Evolutionary conservation across 2,888 invertebrate genomes (phyloP).

Genomic region (Trachelus stipa): DNA sequence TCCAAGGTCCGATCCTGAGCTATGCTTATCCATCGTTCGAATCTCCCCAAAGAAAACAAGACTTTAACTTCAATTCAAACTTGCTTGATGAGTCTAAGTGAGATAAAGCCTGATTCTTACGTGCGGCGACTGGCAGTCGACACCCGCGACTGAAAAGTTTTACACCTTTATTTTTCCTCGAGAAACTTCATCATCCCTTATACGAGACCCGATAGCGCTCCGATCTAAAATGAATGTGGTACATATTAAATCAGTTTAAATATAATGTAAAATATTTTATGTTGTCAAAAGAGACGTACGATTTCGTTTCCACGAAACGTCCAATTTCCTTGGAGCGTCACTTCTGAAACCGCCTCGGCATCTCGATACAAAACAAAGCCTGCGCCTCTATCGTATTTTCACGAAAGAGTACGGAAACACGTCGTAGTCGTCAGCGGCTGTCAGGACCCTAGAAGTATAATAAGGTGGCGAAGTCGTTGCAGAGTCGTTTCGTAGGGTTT

Average conservation of each 20-base stretch:
- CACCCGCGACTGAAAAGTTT: not conserved
- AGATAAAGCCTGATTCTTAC: constrained; percentile 1
- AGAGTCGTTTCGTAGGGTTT: constrained; percentile 11
- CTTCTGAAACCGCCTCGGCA: not conserved
- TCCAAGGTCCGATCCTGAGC: constrained; percentile 35
- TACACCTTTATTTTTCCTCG: not conserved
- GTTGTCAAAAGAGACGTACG: not conserved
- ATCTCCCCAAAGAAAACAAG: constrained; percentile 51
- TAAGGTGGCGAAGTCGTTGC: constrained; percentile 25
- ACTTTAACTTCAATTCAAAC: constrained; percentile 52
- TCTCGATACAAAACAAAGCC: not conserved
- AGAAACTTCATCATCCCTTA: not conserved
- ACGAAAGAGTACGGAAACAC: constrained; percentile 3
- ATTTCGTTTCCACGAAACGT: not conserved
- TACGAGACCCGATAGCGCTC: not conserved
- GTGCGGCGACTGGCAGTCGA: not conserved
- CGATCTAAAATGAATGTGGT: not conserved
- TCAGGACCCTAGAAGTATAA: constrained; percentile 23
- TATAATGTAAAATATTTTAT: not conserved
- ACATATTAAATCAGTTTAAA: not conserved
- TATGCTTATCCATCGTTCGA: constrained; percentile 37
- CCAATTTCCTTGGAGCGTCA: not conserved
- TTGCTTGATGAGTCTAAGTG: constrained; percentile 49
- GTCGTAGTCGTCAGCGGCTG: constrained; percentile 17
- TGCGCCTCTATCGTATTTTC: not conserved